Conservation (phyloP, 2,888 invertebrate genomes). For the Agrochola macilenta region DNA sequence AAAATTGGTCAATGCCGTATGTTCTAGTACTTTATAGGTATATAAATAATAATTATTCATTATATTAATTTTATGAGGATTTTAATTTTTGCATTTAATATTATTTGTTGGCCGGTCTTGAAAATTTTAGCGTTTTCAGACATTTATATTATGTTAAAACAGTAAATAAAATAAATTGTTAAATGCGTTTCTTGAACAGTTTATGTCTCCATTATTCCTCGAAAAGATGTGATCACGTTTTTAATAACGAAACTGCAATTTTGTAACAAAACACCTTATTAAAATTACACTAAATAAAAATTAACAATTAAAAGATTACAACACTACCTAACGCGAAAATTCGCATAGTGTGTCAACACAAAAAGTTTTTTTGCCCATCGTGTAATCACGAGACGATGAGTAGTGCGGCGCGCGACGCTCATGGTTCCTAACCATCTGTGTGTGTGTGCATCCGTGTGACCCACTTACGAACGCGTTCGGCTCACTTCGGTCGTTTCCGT, state of each 20-base stretch:
- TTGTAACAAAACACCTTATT: constrained; percentile 25
- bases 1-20: constrained; percentile 78
- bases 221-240: background rate
- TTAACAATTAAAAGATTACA: constrained; percentile 60
- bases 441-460: constrained; percentile 88
- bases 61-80: constrained; percentile 33
- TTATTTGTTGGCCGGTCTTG: background rate
- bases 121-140: constrained; percentile 5
- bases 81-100: constrained; percentile 13
- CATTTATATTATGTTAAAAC: constrained; percentile 1
- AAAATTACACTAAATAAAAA: constrained; percentile 31
- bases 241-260: constrained; percentile 25
- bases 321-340: constrained; percentile 71
- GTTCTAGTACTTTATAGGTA: constrained; percentile 60
- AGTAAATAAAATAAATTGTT: background rate
- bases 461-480: constrained; percentile 88
- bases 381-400: constrained; percentile 77
- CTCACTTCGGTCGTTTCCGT: constrained; percentile 83
- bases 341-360: constrained; percentile 81
- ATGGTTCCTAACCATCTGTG: constrained; percentile 70
- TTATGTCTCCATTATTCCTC: background rate
- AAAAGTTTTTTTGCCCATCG: constrained; percentile 77
- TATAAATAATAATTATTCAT: constrained; percentile 59
- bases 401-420: constrained; percentile 71
- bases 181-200: background rate